A percentile compares a stretch with the other conserved stretches of the same genome.
Conservation (phyloP, 2,888 invertebrate species). For the Ctenicera cuprea region DNA sequence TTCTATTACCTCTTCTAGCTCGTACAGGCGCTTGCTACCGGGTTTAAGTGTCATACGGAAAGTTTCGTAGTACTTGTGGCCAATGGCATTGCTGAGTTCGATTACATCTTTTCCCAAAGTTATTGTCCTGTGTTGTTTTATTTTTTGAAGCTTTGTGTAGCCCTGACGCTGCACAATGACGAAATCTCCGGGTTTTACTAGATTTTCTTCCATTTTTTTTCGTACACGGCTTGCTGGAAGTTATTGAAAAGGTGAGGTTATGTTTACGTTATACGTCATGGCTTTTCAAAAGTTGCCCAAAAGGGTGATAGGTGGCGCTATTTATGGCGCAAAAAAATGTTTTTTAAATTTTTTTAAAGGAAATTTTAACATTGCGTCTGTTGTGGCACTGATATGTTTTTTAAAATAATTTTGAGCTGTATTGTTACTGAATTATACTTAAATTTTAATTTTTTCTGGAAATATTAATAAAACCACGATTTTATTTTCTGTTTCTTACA, state of each 20-base stretch:
- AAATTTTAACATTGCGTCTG: too few relatives aligned
- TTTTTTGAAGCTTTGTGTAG: slow-evolving; percentile 85
- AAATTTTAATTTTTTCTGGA: too few relatives aligned
- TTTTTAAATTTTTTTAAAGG: too few relatives aligned
- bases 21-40: slow-evolving; percentile 74
- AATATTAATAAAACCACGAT: too few relatives aligned
- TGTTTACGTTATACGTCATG: slow-evolving; percentile 2
- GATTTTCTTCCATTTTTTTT: slow-evolving; percentile 54
- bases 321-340: too few relatives aligned
- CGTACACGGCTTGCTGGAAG: slow-evolving; percentile 15
- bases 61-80: slow-evolving; percentile 82
- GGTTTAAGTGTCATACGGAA: slow-evolving; percentile 84
- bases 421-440: too few relatives aligned
- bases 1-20: slow-evolving; percentile 75
- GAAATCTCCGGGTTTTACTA: slow-evolving; percentile 81
- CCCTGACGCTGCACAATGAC: slow-evolving; percentile 86
- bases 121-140: slow-evolving; percentile 78
- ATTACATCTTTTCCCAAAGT: slow-evolving; percentile 83
- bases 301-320: not conserved
- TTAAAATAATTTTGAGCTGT: too few relatives aligned
- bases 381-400: too few relatives aligned
- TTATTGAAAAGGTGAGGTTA: slow-evolving; percentile 25
- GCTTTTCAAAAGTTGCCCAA: not conserved
- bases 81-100: slow-evolving; percentile 80
- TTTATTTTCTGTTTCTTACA: slow-evolving; percentile 58